These are phyloP conservation scores for Seriola rivoliana DNA, from an alignment of 2,113 vertebrate genomes.

Conservation along the genomic window DNA sequence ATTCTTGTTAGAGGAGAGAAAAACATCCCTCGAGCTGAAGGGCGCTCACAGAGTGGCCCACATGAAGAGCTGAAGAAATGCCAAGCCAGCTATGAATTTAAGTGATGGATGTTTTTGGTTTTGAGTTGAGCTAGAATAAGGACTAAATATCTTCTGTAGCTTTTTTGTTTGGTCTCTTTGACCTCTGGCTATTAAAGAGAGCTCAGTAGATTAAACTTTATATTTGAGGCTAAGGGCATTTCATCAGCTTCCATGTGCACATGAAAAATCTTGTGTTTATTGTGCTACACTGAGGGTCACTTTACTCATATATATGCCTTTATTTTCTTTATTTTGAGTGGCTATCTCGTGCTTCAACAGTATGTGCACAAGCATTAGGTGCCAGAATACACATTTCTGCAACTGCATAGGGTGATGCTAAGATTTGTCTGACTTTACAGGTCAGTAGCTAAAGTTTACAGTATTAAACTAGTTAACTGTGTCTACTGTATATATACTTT, in stretches of 20 bases:
- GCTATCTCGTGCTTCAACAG: too few species aligned
- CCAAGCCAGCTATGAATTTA: constrained; percentile 19
- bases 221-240: neutral
- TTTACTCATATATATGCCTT: too few species aligned
- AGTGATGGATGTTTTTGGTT: constrained; percentile 29
- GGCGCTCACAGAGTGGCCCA: constrained; percentile 37
- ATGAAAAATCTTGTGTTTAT: neutral
- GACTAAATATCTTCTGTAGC: neutral
- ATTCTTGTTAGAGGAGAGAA: constrained; percentile 58
- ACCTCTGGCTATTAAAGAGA: neutral
- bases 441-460: too few species aligned
- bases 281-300: too few species aligned
- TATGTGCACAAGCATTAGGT: neutral
- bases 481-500: too few species aligned
- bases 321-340: neutral
- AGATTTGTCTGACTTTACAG: too few species aligned
- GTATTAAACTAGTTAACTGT: too few species aligned
- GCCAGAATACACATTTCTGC: neutral
- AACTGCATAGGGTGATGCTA: too few species aligned
- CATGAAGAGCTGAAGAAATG: constrained; percentile 47
- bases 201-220: neutral
- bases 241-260: neutral
- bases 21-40: constrained; percentile 39
- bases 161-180: neutral
- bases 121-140: constrained; percentile 13